Conservation (phyloP, 2,113 vertebrate species). For the Ptilonorhynchus violaceus region DNA sequence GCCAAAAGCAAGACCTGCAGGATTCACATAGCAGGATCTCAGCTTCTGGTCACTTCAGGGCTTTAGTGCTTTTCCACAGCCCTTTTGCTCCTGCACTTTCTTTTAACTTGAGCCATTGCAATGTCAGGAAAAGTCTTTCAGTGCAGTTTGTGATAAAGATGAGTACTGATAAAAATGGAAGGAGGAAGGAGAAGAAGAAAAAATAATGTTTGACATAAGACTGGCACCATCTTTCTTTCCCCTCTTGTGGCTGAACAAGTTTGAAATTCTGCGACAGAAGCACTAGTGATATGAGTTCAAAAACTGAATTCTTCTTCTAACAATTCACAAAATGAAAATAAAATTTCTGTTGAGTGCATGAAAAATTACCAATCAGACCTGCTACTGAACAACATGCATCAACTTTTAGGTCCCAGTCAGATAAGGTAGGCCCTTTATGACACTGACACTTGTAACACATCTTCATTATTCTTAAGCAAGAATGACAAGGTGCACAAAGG, state of each 20-base stretch:
- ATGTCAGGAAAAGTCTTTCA: neutral
- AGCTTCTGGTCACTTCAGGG: neutral
- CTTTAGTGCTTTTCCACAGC: neutral
- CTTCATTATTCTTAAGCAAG: neutral
- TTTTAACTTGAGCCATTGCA: neutral
- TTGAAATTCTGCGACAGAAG: neutral
- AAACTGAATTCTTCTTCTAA: neutral
- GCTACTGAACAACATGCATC: neutral
- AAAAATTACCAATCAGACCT: neutral
- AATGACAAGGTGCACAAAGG: neutral
- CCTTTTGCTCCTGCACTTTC: neutral
- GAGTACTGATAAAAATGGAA: neutral
- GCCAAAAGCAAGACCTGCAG: neutral
- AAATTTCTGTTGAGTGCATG: neutral
- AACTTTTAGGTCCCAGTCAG: neutral
- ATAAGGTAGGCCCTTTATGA: neutral
- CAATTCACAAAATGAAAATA: neutral
- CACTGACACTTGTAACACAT: neutral
- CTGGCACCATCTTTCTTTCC: neutral
- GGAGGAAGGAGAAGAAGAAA: neutral
- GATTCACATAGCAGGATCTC: neutral
- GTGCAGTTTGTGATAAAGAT: neutral
- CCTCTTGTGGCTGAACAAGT: neutral
- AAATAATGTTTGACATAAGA: neutral
- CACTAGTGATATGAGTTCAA: neutral